Base-by-base conservation (phyloP, 2,888 invertebrate genomes). In the Epinotia bilunana region DNA sequence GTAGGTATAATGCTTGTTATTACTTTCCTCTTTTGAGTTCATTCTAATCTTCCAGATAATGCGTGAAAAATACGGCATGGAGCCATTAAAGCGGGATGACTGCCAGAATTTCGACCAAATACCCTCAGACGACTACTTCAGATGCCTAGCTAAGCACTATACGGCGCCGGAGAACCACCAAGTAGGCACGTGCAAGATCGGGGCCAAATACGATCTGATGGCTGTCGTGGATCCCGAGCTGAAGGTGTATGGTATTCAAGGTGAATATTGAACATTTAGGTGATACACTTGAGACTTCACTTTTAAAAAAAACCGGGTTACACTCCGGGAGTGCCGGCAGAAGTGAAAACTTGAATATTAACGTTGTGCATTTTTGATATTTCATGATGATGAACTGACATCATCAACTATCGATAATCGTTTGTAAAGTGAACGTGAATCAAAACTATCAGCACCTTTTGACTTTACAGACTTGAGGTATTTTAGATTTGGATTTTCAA, bases 121-220 rank as follows among this genome's bases (percentile, higher is more conserved):
- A 71, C 94, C 95, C 9, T 93, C 95, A 0, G 96, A 97, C 79
- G 95, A 95, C n/a, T 98, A 95, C 88, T 97, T 97, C 96, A 95
- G 94, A 74, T 98, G 98, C 83, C 95, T 97, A 0, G 95, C 97
- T 0, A 93, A 93, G 76, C 95, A 95, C 74, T 94, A 96, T 72
- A 97, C 97, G 0, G 97, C 96, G 0, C 96, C 97, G 0, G 97
- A 97, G 89, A 97, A 97, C 87, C 97, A 97, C 87, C 97, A 97
- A 88, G 96, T 96, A 0, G 97, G 97, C 11, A 96, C 97, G 0
- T 97, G 97, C 85, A 97, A 97, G 94, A 97, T 98, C 97, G 97
- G 97, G 0, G 96, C 97, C 0, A 81, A 86, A 0, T 90, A 90
- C 0, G 97, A 97, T 86, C 95, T 95, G 0, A 93, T 96, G 93